Evolutionary conservation across 2,888 invertebrate genomes (phyloP).

Genomic region (Eilema depressum): DNA sequence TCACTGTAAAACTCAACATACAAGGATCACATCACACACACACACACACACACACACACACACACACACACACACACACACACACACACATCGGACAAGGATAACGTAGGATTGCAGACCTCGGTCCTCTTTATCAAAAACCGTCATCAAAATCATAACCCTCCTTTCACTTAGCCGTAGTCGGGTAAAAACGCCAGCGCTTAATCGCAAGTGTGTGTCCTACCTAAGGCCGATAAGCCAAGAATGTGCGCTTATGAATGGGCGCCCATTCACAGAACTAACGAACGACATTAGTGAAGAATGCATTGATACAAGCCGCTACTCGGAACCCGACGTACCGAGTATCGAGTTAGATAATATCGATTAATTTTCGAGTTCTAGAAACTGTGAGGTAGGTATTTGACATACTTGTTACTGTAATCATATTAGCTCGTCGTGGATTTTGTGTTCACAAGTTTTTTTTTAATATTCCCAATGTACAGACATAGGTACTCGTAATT

Average conservation of each 20-base stretch:
- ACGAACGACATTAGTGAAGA: conserved; percentile 45
- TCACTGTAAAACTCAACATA: too few relatives aligned
- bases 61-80: too few relatives aligned
- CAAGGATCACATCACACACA: too few relatives aligned
- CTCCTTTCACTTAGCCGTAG: not conserved
- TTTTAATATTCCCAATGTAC: too few relatives aligned
- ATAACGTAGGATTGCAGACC: too few relatives aligned
- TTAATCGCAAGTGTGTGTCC: not conserved
- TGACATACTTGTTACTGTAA: not conserved
- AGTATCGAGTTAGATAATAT: conserved; percentile 19
- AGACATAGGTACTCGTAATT: too few relatives aligned
- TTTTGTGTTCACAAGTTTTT: too few relatives aligned
- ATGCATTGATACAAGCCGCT: conserved; percentile 44
- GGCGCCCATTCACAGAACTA: conserved; percentile 45
- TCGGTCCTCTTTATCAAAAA: too few relatives aligned
- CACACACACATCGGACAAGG: too few relatives aligned
- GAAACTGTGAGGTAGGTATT: not conserved
- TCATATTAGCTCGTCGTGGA: too few relatives aligned
- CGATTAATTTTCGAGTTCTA: conserved; percentile 20
- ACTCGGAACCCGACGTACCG: conserved; percentile 32
- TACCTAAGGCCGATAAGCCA: conserved; percentile 40
- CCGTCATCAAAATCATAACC: too few relatives aligned
- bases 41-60: too few relatives aligned
- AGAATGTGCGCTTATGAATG: conserved; percentile 51
- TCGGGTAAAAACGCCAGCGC: not conserved